Evolutionary conservation across 2,888 invertebrate genomes (phyloP).

Genomic region (Hypomecis atomaria): DNA sequence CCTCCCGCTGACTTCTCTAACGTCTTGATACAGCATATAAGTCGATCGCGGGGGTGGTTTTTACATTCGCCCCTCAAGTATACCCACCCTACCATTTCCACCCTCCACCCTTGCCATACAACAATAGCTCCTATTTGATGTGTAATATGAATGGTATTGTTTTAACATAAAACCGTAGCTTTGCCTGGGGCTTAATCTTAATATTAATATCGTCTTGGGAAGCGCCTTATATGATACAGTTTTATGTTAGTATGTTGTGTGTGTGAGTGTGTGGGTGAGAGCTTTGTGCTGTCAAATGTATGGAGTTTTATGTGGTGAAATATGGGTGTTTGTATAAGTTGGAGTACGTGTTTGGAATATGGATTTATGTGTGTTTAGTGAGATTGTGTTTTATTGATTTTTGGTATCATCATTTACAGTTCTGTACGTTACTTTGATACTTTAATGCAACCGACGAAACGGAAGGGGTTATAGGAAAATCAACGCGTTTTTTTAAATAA

Average conservation of each 20-base stretch:
- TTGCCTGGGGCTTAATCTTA: slow-evolving; percentile 69
- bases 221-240: slow-evolving; percentile 74
- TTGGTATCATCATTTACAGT: background rate
- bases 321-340: slow-evolving; percentile 34
- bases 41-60: slow-evolving; percentile 83
- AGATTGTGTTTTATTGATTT: slow-evolving; percentile 10
- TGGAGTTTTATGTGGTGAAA: slow-evolving; percentile 42
- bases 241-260: slow-evolving; percentile 62
- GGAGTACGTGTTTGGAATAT: slow-evolving; percentile 26
- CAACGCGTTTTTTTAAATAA: too few species aligned
- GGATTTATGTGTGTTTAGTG: slow-evolving; percentile 22
- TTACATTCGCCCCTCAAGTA: slow-evolving; percentile 81
- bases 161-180: slow-evolving; percentile 36
- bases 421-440: too few species aligned
- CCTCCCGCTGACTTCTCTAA: slow-evolving; percentile 44
- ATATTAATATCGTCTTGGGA: slow-evolving; percentile 81
- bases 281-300: slow-evolving; percentile 41
- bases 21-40: slow-evolving; percentile 84
- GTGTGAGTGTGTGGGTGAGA: slow-evolving; percentile 59
- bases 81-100: slow-evolving; percentile 62
- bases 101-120: slow-evolving; percentile 40
- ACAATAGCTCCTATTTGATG: slow-evolving; percentile 28
- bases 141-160: slow-evolving; percentile 26
- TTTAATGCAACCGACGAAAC: too few species aligned
- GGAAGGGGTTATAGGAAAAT: too few species aligned